Base-by-base conservation (phyloP, 2,888 invertebrate genomes). In the Pasiphila rectangulata region DNA sequence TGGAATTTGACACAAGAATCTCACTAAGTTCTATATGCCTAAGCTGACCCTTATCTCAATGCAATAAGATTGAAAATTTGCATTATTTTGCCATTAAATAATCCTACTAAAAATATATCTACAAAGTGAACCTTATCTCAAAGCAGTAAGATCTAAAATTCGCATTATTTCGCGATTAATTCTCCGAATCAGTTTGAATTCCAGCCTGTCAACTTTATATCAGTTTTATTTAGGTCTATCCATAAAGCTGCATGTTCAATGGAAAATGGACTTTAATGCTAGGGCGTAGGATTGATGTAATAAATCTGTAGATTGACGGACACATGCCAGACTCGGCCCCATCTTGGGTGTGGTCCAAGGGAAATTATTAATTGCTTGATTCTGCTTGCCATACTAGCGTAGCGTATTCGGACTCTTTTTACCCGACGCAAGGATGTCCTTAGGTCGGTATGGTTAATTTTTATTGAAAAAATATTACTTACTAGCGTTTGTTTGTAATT, bases 251-350 rank as follows among this genome's bases (percentile, higher is more conserved):
- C 17, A 13, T 25, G 36, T 29, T 32, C 24, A 41, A 40, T 41
- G 40, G 36, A 45, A 49, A 50, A 39, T 55, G 20, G 34, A 29
- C 51, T 46, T 46, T 55, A 45, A 44, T 34, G 20, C 40, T 35
- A 34, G 13, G 15, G 19, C 21, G 40, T 56, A 54, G 27, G 48
- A 39, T 38, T 37, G 27, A 46, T 42, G 55, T 45, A 42, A 59
- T 57, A 57, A 56, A 61, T 61, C 56, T 54, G 47, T 46, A 47
- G 53, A 46, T 52, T 61, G 61, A 61, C 55, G 47, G 61, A 61
- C 59, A 58, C 48, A 53, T 57, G 56, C 57, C 57, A 59, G 59
- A 58, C 44, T 54, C 42, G 45, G 49, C 44, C 32, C 29, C 17
- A 44, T 36, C 48, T 47, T 43, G 45, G 21, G 38, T 32, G 9